Evolutionary conservation across 2,888 invertebrate species (phyloP).

Genomic region (Amphipoea lucens): DNA sequence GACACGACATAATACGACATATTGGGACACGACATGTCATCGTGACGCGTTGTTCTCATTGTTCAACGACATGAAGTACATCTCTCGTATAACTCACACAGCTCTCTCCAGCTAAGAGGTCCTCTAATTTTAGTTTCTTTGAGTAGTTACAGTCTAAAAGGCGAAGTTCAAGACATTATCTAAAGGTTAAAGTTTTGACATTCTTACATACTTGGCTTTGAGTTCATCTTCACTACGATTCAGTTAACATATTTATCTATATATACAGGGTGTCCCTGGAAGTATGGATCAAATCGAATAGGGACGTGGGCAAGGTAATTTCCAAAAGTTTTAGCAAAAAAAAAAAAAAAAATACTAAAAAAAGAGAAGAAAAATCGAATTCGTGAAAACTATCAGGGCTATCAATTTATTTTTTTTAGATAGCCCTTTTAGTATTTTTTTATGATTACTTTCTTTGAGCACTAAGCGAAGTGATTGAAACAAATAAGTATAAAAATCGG

Average conservation of each 20-base stretch:
- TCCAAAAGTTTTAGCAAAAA: too few species aligned
- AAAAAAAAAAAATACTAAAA: too few species aligned
- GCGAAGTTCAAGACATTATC: neutral
- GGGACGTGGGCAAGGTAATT: too few species aligned
- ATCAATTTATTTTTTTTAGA: too few species aligned
- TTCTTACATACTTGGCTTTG: neutral
- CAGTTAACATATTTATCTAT: slow-evolving; percentile 43
- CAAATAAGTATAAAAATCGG: too few species aligned
- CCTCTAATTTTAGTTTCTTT: neutral
- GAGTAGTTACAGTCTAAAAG: neutral
- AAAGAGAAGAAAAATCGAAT: too few species aligned
- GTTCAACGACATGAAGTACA: neutral
- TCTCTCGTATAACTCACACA: neutral
- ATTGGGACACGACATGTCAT: neutral
- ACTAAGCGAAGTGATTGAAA: too few species aligned
- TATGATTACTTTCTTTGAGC: too few species aligned
- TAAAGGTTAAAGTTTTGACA: slow-evolving; percentile 5
- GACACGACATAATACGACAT: neutral
- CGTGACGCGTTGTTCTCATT: neutral
- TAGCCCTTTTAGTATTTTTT: too few species aligned
- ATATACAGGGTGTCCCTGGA: too few species aligned
- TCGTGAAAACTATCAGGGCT: too few species aligned
- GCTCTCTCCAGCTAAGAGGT: neutral
- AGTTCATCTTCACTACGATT: slow-evolving; percentile 25
- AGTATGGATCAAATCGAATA: too few species aligned